Base-by-base conservation (phyloP, 1,140 invertebrate species). In the Tyrophagus putrescentiae region DNA sequence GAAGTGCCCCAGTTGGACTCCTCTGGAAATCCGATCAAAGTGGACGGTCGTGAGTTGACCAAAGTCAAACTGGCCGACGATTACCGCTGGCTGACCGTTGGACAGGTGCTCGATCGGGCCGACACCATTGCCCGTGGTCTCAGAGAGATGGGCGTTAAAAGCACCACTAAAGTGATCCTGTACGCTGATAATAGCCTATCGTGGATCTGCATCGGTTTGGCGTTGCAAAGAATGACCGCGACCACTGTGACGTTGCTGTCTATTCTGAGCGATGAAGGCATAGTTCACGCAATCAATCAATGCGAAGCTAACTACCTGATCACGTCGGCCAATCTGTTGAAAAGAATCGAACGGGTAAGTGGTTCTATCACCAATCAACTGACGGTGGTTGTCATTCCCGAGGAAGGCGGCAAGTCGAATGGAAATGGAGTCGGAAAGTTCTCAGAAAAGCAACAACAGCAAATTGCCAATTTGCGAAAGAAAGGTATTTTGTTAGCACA, bases 241-340 rank as follows among this genome's bases (percentile, higher is more conserved):
- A 69, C 76, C 7, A 28, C 28, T 11, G 32, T 36, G 3, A 62
- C 42, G 34, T 50, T 63, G 13, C 45, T 56, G 34, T 62, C 60
- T 18, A 61, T 28, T 4, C 18, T 53, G 31, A 33, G 59, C 28
- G 39, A 62, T 45, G 92, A 97, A 9, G 94, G 91, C 3, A 85
- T 98, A 44, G 81, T 87, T 0, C 91, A 96, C 72, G 93, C 85
- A 33, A 85, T 98, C 64, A 95, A 93, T 70, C 91, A 98, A 76
- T 95, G 93, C 3, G 90, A 96, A 75, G 91, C 91, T 0, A 82
- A 67, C n/a, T 64, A 67, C 57, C 45, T 73, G n/a, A 60, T 74
- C 33, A 71, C 72, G 11, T 66, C 68, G 5, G 48, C 62, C 36
- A 54, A 63, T 23, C 61, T 68, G 0, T 67, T 72, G 56, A 62